These are phyloP conservation scores for Lepilemur ruficaudatus DNA, from an alignment of 2,797 vertebrate species.

Conservation along the genomic window DNA sequence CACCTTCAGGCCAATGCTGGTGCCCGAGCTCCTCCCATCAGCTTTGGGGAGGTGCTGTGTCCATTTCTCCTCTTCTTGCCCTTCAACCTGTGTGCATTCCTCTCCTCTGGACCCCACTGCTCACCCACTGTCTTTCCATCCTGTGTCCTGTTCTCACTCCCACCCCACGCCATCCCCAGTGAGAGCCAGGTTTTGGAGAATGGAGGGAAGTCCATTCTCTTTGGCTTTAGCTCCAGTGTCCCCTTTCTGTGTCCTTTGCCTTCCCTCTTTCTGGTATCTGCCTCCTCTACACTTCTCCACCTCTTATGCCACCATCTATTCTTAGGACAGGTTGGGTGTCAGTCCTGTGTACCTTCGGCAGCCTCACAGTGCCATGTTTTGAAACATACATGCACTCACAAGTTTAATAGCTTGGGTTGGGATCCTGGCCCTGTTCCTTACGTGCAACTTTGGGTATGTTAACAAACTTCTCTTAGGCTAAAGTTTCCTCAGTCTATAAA, in stretches of 20 bases:
- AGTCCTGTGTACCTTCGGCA: background rate
- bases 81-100: no score
- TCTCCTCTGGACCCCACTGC: background rate
- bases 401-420: background rate
- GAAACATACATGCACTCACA: background rate
- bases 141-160: background rate
- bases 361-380: background rate
- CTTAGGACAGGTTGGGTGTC: background rate
- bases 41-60: background rate
- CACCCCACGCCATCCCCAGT: fast-evolving
- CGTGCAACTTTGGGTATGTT: background rate
- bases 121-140: background rate
- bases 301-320: background rate
- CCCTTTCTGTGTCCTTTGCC: background rate
- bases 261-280: background rate
- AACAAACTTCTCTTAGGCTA: background rate
- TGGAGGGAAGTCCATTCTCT: background rate
- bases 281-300: background rate
- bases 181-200: background rate
- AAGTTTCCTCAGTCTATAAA: background rate
- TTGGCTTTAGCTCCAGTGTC: background rate
- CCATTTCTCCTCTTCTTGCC: background rate
- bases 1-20: no score
- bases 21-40: background rate
- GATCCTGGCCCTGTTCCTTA: background rate